A percentile compares a stretch with the other conserved stretches of the same genome.
phyloP scores from a whole-genome alignment of 1,140 invertebrate species.

The Drosophila biarmipes region DNA sequence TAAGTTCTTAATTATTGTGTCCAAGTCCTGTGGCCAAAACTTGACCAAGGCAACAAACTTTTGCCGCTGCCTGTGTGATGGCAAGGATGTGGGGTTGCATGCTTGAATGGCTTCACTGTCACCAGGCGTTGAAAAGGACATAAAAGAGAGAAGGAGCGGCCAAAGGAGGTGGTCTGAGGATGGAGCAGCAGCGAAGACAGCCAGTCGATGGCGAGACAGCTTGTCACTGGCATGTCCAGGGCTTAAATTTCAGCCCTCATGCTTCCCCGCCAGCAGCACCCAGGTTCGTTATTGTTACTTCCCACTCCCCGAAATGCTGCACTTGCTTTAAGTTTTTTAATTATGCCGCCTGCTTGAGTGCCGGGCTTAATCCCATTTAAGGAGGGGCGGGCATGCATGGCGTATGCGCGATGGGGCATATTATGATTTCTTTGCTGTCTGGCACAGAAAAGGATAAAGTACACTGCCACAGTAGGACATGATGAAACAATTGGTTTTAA shows the following conservation, averaged over 20 bases:
- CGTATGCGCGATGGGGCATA: conserved; percentile 18
- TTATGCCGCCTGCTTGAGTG: conserved; percentile 32
- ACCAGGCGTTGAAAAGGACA: conserved; percentile 8
- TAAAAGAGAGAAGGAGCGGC: neutral
- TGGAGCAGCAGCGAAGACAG: conserved; percentile 7
- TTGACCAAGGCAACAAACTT: conserved; percentile 35
- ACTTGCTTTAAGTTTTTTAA: conserved; percentile 46
- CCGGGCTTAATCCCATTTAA: conserved; percentile 39
- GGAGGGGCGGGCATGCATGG: conserved; percentile 6
- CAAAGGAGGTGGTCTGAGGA: neutral
- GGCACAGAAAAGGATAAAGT: neutral
- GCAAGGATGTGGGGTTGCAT: conserved; percentile 1
- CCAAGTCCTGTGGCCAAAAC: conserved; percentile 21
- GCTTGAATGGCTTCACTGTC: conserved; percentile 35
- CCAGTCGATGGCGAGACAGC: conserved; percentile 46
- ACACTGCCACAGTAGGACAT: neutral
- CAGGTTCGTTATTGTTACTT: conserved; percentile 26
- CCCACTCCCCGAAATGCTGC: neutral
- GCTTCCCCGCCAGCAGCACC: conserved; percentile 9
- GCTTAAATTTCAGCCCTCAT: conserved; percentile 41
- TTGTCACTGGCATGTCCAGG: conserved; percentile 40
- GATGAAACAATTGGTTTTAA: neutral
- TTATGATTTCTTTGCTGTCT: conserved; percentile 11
- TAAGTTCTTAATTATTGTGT: conserved; percentile 38
- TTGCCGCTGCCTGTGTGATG: conserved; percentile 11